Evolutionary conservation across 2,797 vertebrate species (phyloP).

Genomic region (Arnoldichthys spilopterus): DNA sequence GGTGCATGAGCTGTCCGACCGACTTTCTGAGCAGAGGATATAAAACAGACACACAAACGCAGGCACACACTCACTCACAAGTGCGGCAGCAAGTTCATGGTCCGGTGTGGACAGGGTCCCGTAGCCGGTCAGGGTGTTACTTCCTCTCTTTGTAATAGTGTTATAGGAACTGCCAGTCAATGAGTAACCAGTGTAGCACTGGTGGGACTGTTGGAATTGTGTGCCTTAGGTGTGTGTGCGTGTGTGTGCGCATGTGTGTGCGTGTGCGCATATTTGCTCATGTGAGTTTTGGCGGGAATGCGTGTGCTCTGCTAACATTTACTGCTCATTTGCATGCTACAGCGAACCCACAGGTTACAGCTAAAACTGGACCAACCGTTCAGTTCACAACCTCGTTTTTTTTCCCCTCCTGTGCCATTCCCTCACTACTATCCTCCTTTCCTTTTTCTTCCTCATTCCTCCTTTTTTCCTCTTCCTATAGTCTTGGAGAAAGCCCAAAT

Average conservation of each 20-base stretch:
- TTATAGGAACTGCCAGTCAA: constrained; percentile 46
- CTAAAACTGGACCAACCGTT: neutral
- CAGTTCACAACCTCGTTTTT: constrained; percentile 1
- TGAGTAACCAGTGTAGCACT: constrained; percentile 40
- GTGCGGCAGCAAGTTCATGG: constrained; percentile 25
- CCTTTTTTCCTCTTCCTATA: neutral
- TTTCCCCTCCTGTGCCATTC: neutral
- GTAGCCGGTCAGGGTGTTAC: constrained; percentile 52
- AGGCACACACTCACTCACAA: neutral
- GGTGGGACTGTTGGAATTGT: neutral
- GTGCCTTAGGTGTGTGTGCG: constrained; percentile 21
- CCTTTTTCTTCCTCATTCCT: neutral
- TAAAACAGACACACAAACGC: constrained; percentile 26
- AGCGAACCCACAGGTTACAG: neutral
- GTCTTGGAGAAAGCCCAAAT: too few relatives aligned
- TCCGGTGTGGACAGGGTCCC: constrained; percentile 23
- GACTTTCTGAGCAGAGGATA: constrained; percentile 17
- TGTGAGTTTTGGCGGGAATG: constrained; percentile 12
- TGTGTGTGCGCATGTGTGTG: constrained; percentile 31
- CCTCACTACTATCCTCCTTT: too few relatives aligned
- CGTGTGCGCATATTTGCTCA: constrained; percentile 13
- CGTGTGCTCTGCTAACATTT: constrained; percentile 24
- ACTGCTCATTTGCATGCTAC: constrained; percentile 17
- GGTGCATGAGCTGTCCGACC: constrained; percentile 11
- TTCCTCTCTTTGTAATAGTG: constrained; percentile 60